A percentile compares a stretch with the other conserved stretches of the same genome.
Evolutionary conservation across 1,140 invertebrate genomes (phyloP).

Genomic region (Cryptotermes secundus): DNA sequence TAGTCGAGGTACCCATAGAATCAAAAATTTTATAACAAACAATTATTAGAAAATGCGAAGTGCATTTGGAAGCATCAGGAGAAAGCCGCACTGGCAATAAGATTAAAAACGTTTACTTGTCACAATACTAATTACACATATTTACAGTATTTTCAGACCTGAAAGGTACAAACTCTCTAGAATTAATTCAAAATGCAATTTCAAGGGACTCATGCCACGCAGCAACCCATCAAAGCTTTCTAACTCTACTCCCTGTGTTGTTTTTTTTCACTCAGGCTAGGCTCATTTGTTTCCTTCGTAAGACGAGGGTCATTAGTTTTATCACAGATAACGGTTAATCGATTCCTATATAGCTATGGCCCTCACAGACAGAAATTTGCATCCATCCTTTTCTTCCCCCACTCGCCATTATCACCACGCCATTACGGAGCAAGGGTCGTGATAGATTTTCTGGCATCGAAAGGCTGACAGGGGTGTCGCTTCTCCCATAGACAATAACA

Average conservation of each 20-base stretch:
- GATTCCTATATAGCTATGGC: slow-evolving; percentile 14
- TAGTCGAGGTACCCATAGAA: no score
- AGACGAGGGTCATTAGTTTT: slow-evolving; percentile 12
- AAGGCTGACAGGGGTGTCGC: background rate
- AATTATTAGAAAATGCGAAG: no score
- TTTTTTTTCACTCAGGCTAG: background rate
- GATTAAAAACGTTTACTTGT: no score
- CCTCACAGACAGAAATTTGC: slow-evolving; percentile 6
- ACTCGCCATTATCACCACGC: background rate
- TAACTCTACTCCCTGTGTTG: background rate
- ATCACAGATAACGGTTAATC: slow-evolving; percentile 16
- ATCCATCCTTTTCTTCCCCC: background rate
- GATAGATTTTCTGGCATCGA: background rate
- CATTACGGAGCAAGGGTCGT: background rate
- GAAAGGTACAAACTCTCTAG: no score
- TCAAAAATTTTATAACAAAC: no score
- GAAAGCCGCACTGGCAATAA: no score
- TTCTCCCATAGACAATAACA: background rate
- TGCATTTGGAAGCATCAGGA: no score
- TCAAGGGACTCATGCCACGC: background rate
- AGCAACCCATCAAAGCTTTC: background rate
- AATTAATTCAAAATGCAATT: background rate
- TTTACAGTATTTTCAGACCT: no score
- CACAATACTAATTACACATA: no score
- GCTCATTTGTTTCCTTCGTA: background rate